phyloP scores from a whole-genome alignment of 1,140 invertebrate species.

The Melanaphis sacchari region DNA sequence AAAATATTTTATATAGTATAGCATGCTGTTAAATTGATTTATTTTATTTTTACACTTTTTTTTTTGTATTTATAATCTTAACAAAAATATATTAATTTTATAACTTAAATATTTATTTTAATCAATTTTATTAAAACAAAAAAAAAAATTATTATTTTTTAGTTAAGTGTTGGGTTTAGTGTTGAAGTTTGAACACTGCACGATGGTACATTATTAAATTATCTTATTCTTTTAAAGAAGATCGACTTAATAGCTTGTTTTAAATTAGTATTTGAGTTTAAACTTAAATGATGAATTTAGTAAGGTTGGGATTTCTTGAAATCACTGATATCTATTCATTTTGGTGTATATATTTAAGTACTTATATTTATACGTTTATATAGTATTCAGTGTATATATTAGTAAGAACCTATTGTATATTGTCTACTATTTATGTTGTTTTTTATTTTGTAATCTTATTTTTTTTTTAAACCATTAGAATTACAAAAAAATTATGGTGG shows the following conservation, averaged over 20 bases:
- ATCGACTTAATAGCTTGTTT: not conserved
- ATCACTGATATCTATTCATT: not conserved
- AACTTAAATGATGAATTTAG: not conserved
- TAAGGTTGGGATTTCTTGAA: not conserved
- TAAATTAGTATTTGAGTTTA: not conserved
- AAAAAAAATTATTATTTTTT: not conserved
- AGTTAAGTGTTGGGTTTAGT: not conserved
- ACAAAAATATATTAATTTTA: constrained; percentile 44
- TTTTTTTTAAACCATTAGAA: not conserved
- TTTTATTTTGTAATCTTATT: not conserved
- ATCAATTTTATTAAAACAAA: not conserved
- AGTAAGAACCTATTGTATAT: not conserved
- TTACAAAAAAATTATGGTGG: not conserved
- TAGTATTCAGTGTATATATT: not conserved
- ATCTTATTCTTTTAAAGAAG: not conserved
- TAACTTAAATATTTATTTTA: not conserved
- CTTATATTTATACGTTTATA: not conserved
- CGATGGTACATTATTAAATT: not conserved
- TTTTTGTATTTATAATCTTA: constrained; percentile 12
- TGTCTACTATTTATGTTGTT: not conserved
- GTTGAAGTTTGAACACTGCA: not conserved
- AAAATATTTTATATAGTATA: constrained; percentile 33
- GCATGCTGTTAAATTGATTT: constrained; percentile 1
- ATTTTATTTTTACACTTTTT: constrained; percentile 30
- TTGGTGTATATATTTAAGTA: not conserved